Percentiles rank a stretch among this genome's conserved stretches.
Evolutionary conservation across 2,888 invertebrate species (phyloP).

Genomic region (Clusia tigrina): DNA sequence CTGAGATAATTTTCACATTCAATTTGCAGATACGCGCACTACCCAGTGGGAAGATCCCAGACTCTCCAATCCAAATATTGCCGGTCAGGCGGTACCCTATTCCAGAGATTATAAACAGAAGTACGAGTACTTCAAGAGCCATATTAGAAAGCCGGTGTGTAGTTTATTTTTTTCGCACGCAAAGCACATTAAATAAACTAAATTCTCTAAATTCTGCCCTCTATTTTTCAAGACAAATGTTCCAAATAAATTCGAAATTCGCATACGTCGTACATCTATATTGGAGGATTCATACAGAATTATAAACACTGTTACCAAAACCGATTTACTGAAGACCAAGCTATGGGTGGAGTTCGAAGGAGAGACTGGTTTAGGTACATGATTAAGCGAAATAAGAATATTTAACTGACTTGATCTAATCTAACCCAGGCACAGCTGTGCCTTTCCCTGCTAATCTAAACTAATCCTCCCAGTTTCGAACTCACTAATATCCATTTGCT

Average conservation of each 20-base stretch:
- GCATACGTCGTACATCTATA: conserved; percentile 88
- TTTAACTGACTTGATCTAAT: no score
- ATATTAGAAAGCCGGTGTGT: conserved; percentile 89
- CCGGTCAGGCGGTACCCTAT: conserved; percentile 98
- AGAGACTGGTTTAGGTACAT: conserved; percentile 82
- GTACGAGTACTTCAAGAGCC: conserved; percentile 97
- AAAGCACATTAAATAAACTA: background rate
- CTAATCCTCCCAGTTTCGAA: no score
- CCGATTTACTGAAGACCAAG: conserved; percentile 95
- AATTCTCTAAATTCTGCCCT: conserved; percentile 45
- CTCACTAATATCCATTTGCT: no score
- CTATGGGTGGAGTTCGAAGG: conserved; percentile 99
- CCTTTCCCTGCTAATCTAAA: no score
- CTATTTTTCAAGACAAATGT: conserved; percentile 81
- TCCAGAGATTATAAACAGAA: conserved; percentile 98
- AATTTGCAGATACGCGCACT: conserved; percentile 82
- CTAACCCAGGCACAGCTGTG: no score
- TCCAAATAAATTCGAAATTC: conserved; percentile 98
- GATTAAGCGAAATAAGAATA: background rate
- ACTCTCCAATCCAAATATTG: conserved; percentile 93
- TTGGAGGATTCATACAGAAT: conserved; percentile 97
- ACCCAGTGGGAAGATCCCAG: conserved; percentile 99
- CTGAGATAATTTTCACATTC: background rate
- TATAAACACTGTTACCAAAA: conserved; percentile 88
- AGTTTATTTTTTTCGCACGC: background rate